Conservation (phyloP, 37 sponge, comb jelly and placozoan genomes). For the Dysidea cf. avara region DNA sequence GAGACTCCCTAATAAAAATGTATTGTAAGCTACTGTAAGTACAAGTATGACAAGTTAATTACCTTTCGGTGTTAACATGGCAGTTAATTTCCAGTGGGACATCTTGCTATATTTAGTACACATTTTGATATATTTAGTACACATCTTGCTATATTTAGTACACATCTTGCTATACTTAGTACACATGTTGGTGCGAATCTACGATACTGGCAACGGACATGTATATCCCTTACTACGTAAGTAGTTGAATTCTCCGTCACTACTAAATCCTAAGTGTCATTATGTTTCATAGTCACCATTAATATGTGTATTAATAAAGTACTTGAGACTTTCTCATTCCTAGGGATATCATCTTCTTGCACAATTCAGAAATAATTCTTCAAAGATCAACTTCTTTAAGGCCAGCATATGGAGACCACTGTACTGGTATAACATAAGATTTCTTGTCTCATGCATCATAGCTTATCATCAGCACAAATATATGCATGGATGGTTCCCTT, state of each 20-base stretch:
- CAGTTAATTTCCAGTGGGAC: not conserved
- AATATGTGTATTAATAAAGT: too few relatives aligned
- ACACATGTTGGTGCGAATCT: constrained; percentile 6
- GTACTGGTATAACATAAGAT: constrained; percentile 48
- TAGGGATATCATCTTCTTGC: not conserved
- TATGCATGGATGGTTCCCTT: constrained; percentile 32
- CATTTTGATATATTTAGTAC: too few relatives aligned
- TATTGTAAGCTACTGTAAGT: not conserved
- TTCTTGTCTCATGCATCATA: constrained; percentile 21
- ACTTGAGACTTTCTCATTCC: constrained; percentile 30
- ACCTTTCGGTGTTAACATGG: not conserved
- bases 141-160: too few relatives aligned
- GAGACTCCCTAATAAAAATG: not conserved
- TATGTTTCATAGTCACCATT: too few relatives aligned
- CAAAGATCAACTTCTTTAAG: too few relatives aligned
- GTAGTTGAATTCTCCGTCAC: too few relatives aligned
- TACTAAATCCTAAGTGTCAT: constrained; percentile 8
- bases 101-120: too few relatives aligned
- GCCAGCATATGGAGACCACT: too few relatives aligned
- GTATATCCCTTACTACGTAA: too few relatives aligned
- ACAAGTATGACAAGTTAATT: not conserved
- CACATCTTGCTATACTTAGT: too few relatives aligned
- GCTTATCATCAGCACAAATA: constrained; percentile 44
- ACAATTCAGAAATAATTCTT: too few relatives aligned
- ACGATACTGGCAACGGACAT: constrained; percentile 10